These are phyloP conservation scores for Drosophila lacteicornis DNA, from an alignment of 1,140 invertebrate species.

Conservation along the genomic window DNA sequence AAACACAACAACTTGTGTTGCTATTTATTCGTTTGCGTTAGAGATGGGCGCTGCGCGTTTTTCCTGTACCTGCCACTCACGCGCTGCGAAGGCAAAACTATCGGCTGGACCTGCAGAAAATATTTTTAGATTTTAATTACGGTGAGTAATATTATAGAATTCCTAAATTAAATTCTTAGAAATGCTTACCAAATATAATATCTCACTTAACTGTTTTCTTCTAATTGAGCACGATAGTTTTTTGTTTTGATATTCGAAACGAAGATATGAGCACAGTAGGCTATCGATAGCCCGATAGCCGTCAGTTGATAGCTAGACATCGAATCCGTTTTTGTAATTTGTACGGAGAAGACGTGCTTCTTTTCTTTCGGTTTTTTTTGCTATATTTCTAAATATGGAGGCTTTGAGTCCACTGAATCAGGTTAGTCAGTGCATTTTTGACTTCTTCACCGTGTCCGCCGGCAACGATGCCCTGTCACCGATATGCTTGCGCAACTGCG, in stretches of 20 bases:
- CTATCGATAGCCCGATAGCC: no score
- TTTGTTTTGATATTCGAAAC: no score
- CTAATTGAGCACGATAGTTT: no score
- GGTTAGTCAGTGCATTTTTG: constrained; percentile 31
- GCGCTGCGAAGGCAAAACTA: not conserved
- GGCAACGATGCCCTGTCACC: not conserved
- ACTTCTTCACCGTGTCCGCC: constrained; percentile 23
- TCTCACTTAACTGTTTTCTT: no score
- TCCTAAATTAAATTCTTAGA: no score
- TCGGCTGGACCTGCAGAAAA: not conserved
- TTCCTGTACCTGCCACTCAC: constrained; percentile 2
- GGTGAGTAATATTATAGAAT: no score
- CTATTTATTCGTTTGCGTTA: constrained; percentile 3
- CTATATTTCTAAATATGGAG: constrained; percentile 1
- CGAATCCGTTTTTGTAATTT: not conserved
- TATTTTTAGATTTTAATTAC: no score
- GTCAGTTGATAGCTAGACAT: not conserved
- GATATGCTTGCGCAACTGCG: constrained; percentile 25
- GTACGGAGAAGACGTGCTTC: not conserved
- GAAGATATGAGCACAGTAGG: no score
- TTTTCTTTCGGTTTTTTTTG: not conserved
- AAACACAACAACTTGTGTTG: constrained; percentile 22
- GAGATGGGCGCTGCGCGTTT: not conserved
- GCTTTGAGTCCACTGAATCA: constrained; percentile 11
- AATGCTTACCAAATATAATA: no score